Evolutionary conservation across 2,113 vertebrate genomes (phyloP), one percentile per base, ranked within the genome.

Genomic region (Rhinichthys klamathensis): DNA sequence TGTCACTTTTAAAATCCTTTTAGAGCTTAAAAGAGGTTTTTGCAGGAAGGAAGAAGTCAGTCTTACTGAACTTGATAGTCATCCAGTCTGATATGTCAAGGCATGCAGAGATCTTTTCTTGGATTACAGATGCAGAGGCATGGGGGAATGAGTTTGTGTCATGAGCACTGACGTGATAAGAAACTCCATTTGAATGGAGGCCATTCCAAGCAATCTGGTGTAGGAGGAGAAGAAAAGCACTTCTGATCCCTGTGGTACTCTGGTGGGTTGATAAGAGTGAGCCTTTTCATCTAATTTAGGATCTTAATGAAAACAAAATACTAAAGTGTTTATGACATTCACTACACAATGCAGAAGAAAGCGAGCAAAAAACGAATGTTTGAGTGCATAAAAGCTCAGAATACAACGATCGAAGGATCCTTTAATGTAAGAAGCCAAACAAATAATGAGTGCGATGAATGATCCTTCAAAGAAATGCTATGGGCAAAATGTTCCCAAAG

Each of bases 251-350:
- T 65, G 38, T 80, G n/a, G 35, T 65, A 65, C 38, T 41, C 25
- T 13, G 4, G 60, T 80, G 77, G 77, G 54, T 44, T 80, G 56
- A 61, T n/a, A 79, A 61, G 30, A 79, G 11, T 25, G 32, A 21
- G 32, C 21, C n/a, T 44, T 61, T 25, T 61, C 30, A 61, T 49
- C 15, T 54, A 18, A 9, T 51, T 30, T 30, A 30, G 7, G 11
- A 16, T 25, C 0, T 30, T 27, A 54, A 27, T 76, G 27, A 54
- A 49, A 49, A 15, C 1, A 30, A 32, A 76, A 3, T 76, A 27
- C 25, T 51, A 30, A 51, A 15, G 44, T 18, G 25, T 44, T 51
- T 6, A 21, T 54, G 73, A 7, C 16, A 7, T 76, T 74, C 44
- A 27, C n/a, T 46, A 75, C n/a, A 30, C 44, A 75, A 25, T 27